Evolutionary conservation across 2,113 vertebrate genomes (phyloP).

Genomic region (Hoplias malabaricus): DNA sequence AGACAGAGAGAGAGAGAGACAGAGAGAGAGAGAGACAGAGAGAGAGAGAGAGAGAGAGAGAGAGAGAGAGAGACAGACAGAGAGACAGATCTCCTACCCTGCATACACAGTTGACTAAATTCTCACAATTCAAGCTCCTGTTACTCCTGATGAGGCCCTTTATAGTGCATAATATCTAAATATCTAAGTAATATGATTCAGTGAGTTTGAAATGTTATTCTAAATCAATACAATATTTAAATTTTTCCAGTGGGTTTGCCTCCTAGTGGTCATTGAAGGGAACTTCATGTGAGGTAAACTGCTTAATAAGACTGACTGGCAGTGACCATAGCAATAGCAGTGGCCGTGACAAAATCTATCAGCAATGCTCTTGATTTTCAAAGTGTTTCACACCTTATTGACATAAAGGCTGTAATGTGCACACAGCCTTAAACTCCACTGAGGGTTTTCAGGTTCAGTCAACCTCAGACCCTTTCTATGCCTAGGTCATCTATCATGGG

Average conservation of each 20-base stretch:
- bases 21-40: slow-evolving; percentile 5
- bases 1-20: too few relatives aligned
- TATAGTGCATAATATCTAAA: not conserved
- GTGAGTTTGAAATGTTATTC: not conserved
- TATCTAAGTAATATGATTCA: slow-evolving; percentile 6
- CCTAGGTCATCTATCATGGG: slow-evolving; percentile 28
- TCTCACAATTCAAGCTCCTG: not conserved
- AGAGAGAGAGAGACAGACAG: not conserved
- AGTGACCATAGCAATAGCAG: slow-evolving; percentile 10
- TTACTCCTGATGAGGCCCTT: not conserved
- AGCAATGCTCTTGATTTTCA: slow-evolving; percentile 27
- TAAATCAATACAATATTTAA: not conserved
- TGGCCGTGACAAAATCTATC: slow-evolving; percentile 12
- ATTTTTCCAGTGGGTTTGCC: slow-evolving; percentile 27
- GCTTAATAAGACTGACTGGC: not conserved
- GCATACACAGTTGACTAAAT: not conserved
- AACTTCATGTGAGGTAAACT: not conserved
- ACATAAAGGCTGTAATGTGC: slow-evolving; percentile 4
- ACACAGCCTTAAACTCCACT: slow-evolving; percentile 20
- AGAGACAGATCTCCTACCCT: slow-evolving; percentile 23
- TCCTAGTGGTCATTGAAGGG: slow-evolving; percentile 32
- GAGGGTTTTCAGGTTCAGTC: slow-evolving; percentile 44
- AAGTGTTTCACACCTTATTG: slow-evolving; percentile 21
- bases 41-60: slow-evolving; percentile 9
- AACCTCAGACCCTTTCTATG: slow-evolving; percentile 44